Percentiles rank a stretch among this genome's conserved stretches.
phyloP scores from a whole-genome alignment of 2,888 invertebrate genomes.

The Oligia fasciuncula region DNA sequence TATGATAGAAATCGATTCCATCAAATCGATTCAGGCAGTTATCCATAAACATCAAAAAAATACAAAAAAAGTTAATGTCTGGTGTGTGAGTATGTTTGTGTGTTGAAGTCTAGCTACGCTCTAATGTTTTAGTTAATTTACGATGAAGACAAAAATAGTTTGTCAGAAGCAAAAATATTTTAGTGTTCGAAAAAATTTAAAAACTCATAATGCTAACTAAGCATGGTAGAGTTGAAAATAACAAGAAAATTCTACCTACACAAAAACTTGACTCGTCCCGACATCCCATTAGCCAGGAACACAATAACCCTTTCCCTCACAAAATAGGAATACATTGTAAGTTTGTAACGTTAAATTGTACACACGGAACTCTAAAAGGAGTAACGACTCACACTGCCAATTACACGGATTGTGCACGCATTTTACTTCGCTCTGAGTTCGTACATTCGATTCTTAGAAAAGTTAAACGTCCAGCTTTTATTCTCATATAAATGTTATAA shows the following conservation, averaged over 20 bases:
- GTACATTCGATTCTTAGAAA: constrained; percentile 61
- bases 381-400: constrained; percentile 71
- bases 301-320: constrained; percentile 45
- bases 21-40: constrained; percentile 50
- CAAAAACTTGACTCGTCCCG: background rate
- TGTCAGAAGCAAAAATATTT: background rate
- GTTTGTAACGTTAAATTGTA: constrained; percentile 16
- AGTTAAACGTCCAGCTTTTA: constrained; percentile 53
- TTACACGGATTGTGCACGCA: constrained; percentile 66
- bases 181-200: background rate
- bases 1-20: constrained; percentile 55
- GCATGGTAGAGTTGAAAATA: background rate
- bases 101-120: background rate
- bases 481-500: constrained; percentile 46
- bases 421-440: constrained; percentile 58
- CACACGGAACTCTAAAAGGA: constrained; percentile 62
- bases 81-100: constrained; percentile 15
- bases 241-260: background rate
- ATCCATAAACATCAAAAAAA: constrained; percentile 40
- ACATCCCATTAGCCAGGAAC: constrained; percentile 15
- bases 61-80: background rate
- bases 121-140: background rate
- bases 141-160: background rate
- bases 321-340: constrained; percentile 36
- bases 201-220: background rate